Evolutionary conservation across 2,888 invertebrate genomes (phyloP), one percentile per base, ranked within the genome.

Genomic region (Torymus texanus): DNA sequence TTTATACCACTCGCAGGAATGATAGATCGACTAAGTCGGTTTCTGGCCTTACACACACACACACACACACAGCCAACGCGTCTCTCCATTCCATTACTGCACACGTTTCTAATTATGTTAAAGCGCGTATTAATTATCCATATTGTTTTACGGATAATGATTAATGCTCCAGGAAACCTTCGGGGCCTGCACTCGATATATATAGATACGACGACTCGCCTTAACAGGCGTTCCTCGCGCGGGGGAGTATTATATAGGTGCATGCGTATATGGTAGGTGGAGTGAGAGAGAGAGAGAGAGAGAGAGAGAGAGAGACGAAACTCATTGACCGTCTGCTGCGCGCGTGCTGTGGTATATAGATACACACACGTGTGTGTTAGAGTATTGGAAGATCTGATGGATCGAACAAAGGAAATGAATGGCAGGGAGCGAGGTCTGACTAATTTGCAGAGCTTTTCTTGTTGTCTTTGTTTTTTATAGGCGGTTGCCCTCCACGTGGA

Each of bases 111-210:
- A 87, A 86, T 86, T 87, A 87, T 84, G 85, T 85, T 84, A 86
- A 86, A 86, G 84, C 85, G 82, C 85, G 83, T 87, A 88, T 87
- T 86, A 87, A 86, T 88, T 88, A 87, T 85, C 84, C 82, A 81
- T 83, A 87, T 85, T 86, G 85, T 86, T 87, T 87, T 86, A 85
- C 82, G 84, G 82, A 83, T 86, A 75, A 83, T 88, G 86, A 87
- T 86, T 86, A 86, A 88, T 87, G 85, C 81, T 80, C 92, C 87
- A 88, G 88, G 93, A 91, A 88, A 88, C 96, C 95, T 89, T 95
- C 95, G 84, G 95, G 95, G 8, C 4, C 29, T 8, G 29, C 41
- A 8, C 41, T 41, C 90, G 95, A 95, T 86, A 95, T 86, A 95
- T 95, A 55, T 80, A 94, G 93, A 62, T 2, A 18, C 92, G 85